phyloP scores from a whole-genome alignment of 1,140 invertebrate genomes.

The Aphidius ervi region DNA sequence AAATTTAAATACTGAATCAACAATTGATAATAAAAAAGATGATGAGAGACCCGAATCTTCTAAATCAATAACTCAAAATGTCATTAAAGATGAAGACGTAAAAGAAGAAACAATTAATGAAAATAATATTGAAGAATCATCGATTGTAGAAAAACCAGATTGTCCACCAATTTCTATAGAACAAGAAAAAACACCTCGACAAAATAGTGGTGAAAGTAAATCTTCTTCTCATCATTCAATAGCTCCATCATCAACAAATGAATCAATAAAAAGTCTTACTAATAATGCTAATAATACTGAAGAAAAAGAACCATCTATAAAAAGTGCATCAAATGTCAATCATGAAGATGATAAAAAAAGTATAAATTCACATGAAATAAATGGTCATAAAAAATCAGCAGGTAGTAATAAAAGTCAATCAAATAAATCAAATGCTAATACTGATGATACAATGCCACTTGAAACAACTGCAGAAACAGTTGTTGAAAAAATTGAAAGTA shows the following conservation, averaged over 20 bases:
- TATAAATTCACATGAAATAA: constrained; percentile 8
- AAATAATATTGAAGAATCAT: constrained; percentile 5
- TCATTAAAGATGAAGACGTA: not conserved
- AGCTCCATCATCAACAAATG: constrained; percentile 34
- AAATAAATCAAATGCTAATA: constrained; percentile 22
- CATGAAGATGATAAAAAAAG: constrained; percentile 10
- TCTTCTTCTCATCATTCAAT: constrained; percentile 30
- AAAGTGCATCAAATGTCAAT: not conserved
- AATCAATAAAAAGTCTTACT: constrained; percentile 19
- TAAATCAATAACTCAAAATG: constrained; percentile 1
- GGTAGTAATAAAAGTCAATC: constrained; percentile 26
- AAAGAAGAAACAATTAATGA: constrained; percentile 9
- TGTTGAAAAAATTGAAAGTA: constrained; percentile 18
- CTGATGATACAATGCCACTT: constrained; percentile 24
- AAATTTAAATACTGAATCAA: constrained; percentile 3
- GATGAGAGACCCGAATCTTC: constrained; percentile 21
- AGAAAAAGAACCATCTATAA: constrained; percentile 3
- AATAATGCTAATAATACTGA: not conserved
- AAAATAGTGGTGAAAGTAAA: too few species aligned
- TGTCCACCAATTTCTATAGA: constrained; percentile 17
- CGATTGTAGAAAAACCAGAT: constrained; percentile 3
- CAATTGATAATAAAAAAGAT: constrained; percentile 12
- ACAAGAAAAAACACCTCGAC: constrained; percentile 16
- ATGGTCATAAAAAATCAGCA: constrained; percentile 22
- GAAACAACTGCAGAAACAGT: constrained; percentile 21